phyloP scores from a whole-genome alignment of 2,797 vertebrate species.

The Mus caroli region DNA sequence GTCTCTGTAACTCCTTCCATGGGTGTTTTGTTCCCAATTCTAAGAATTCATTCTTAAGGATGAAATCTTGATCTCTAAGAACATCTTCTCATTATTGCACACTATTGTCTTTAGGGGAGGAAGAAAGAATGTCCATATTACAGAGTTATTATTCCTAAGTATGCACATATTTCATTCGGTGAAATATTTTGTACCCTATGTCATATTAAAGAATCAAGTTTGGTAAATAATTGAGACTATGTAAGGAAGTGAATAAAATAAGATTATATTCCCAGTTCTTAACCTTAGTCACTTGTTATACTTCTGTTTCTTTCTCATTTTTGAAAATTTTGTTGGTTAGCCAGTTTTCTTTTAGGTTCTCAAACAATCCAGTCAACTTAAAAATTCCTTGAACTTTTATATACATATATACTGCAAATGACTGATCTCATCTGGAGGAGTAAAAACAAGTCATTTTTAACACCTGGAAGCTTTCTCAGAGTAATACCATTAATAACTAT shows the following conservation, averaged over 20 bases:
- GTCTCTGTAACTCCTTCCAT: too few relatives aligned
- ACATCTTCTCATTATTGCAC: neutral
- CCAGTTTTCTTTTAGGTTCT: neutral
- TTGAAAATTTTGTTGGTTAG: neutral
- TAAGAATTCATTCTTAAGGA: neutral
- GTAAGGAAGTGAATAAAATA: neutral
- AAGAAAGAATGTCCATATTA: neutral
- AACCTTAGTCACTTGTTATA: neutral
- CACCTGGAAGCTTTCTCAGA: neutral
- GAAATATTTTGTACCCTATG: neutral
- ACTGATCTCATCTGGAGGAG: neutral
- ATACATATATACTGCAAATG: conserved; percentile 42
- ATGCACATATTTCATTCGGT: neutral
- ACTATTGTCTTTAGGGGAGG: neutral
- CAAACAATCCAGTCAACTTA: neutral
- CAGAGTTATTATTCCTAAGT: neutral
- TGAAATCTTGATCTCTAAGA: neutral
- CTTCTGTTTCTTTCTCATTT: neutral
- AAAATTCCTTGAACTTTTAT: neutral
- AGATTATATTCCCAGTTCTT: neutral
- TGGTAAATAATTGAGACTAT: neutral
- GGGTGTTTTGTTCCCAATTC: too few relatives aligned
- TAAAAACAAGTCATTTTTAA: neutral
- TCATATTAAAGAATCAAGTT: neutral
- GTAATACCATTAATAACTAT: neutral